These are phyloP conservation scores for Daktulosphaira vitifoliae DNA, from an alignment of 1,140 invertebrate genomes.

Conservation along the genomic window DNA sequence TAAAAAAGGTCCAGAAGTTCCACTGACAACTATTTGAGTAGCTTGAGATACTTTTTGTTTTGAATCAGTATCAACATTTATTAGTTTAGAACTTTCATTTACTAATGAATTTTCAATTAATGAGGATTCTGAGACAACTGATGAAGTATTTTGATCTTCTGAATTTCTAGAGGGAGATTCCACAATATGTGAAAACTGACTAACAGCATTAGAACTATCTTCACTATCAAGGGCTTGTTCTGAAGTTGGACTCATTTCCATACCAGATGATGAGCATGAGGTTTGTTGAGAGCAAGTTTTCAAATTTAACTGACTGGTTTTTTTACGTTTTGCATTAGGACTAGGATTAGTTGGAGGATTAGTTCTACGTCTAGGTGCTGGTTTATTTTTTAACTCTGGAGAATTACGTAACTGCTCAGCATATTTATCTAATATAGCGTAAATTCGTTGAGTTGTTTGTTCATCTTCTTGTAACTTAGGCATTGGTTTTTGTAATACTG, in stretches of 20 bases:
- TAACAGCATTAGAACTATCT: slow-evolving; percentile 40
- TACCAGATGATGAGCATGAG: slow-evolving; percentile 40
- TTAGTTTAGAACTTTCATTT: slow-evolving; percentile 30
- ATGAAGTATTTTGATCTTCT: slow-evolving; percentile 33
- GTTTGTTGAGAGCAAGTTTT: slow-evolving; percentile 48
- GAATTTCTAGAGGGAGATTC: slow-evolving; percentile 40
- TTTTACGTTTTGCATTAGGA: slow-evolving; percentile 62
- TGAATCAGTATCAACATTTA: slow-evolving; percentile 27
- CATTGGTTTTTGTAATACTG: slow-evolving; percentile 47
- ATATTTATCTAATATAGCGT: slow-evolving; percentile 71
- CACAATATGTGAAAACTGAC: slow-evolving; percentile 45
- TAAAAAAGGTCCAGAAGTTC: slow-evolving; percentile 27
- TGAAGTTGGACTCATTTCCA: slow-evolving; percentile 40
- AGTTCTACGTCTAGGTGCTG: slow-evolving; percentile 60
- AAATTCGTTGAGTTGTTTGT: slow-evolving; percentile 68
- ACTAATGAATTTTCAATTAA: slow-evolving; percentile 37
- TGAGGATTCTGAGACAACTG: slow-evolving; percentile 37
- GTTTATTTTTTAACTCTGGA: slow-evolving; percentile 70
- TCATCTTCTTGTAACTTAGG: slow-evolving; percentile 73
- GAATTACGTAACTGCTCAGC: slow-evolving; percentile 69
- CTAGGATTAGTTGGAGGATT: slow-evolving; percentile 64
- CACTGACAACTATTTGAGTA: slow-evolving; percentile 38
- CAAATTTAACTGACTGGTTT: slow-evolving; percentile 52
- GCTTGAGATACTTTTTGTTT: slow-evolving; percentile 31
- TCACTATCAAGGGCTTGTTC: slow-evolving; percentile 39